Percentiles rank a stretch among this genome's conserved stretches.
Evolutionary conservation across 2,113 vertebrate species (phyloP).

Genomic region (Aphelocoma coerulescens): DNA sequence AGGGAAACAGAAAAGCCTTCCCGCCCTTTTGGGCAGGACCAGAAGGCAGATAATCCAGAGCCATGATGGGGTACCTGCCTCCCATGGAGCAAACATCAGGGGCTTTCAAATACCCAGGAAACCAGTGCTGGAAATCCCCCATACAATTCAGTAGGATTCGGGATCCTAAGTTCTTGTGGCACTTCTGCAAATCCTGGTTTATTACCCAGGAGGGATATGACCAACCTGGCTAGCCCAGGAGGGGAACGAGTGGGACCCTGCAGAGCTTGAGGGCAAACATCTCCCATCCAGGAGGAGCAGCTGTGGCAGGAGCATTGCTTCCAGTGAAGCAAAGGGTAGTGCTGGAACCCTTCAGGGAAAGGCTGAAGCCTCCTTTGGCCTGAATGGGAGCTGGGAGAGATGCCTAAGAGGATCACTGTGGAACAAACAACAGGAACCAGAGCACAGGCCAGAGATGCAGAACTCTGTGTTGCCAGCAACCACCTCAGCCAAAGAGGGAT

Average conservation of each 20-base stretch:
- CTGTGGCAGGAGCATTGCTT: not conserved
- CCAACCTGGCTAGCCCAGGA: not conserved
- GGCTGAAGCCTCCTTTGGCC: not conserved
- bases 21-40: not conserved
- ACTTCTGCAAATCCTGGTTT: not conserved
- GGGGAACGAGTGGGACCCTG: rapidly evolving
- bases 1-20: not conserved
- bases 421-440: not conserved
- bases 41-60: not conserved
- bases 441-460: not conserved
- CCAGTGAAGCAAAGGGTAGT: not conserved
- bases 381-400: not conserved
- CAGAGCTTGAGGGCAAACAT: rapidly evolving
- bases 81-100: rapidly evolving
- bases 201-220: not conserved
- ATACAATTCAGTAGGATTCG: rapidly evolving
- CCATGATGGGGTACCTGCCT: not conserved
- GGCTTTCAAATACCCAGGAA: rapidly evolving
- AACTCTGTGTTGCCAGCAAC: not conserved
- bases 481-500: not conserved
- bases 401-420: not conserved
- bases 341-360: not conserved
- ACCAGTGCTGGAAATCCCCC: not conserved
- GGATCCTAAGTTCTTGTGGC: not conserved
- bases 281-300: not conserved